Percentiles rank a stretch among this genome's conserved stretches.
These are phyloP conservation scores for Balanococcus diminutus DNA, from an alignment of 2,888 invertebrate species.

Conservation along the genomic window DNA sequence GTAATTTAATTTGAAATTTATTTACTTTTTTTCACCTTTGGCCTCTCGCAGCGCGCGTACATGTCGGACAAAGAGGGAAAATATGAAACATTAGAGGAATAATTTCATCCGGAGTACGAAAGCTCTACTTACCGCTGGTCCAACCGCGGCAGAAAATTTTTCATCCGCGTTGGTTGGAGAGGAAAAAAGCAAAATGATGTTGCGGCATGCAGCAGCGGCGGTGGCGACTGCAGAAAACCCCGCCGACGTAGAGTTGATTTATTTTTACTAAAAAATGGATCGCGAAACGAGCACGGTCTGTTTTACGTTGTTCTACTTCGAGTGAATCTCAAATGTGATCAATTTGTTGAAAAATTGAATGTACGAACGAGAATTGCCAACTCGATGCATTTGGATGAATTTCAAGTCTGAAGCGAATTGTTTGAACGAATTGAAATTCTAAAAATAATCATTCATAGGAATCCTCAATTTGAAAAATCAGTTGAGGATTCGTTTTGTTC, in stretches of 20 bases:
- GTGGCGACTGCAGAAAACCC: not conserved
- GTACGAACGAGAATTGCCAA: not conserved
- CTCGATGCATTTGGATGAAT: not conserved
- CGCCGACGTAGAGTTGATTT: not conserved
- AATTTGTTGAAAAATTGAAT: not conserved
- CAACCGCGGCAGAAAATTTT: not conserved
- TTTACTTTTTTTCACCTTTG: constrained; percentile 34
- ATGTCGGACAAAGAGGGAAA: not conserved
- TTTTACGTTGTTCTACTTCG: not conserved
- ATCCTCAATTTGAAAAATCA: too few species aligned
- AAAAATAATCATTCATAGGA: not conserved
- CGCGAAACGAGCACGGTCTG: not conserved
- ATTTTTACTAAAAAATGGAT: not conserved
- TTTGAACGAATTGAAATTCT: not conserved
- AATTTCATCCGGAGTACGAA: not conserved
- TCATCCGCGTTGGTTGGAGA: not conserved
- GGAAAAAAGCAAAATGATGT: not conserved
- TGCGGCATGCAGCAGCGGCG: not conserved
- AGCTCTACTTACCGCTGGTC: not conserved
- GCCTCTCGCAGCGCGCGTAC: not conserved
- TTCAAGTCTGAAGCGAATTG: not conserved
- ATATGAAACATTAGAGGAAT: not conserved
- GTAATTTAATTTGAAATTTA: constrained; percentile 42
- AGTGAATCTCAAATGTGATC: not conserved
- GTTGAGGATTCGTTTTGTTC: too few species aligned